Base-by-base conservation (phyloP, 1,140 invertebrate species). In the Aphelenchoides avenae region DNA sequence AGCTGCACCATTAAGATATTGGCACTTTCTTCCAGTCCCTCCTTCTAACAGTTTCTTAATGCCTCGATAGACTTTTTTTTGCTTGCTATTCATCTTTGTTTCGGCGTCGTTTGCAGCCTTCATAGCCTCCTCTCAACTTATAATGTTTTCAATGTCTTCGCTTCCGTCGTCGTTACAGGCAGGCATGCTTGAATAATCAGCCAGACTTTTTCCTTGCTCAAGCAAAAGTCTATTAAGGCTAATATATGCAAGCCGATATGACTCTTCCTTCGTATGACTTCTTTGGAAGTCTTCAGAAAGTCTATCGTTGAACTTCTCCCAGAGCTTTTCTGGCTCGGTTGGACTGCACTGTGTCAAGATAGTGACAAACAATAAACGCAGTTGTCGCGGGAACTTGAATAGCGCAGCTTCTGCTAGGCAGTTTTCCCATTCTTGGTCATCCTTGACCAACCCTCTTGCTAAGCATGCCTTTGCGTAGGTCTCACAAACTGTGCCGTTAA, bases 351-450 rank as follows among this genome's bases (percentile, higher is more conserved):
- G 22, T 5, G 48, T 1, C 26, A 58, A 62, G 24, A 58, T 58
- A 6, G 15, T 64, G 2, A 31, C 61, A 64, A 58, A 58, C 22
- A 58, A 31, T 30, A 31, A n/a, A 62, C 57, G 61, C 20, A 58
- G 24, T 13, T 3, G 27, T 27, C 5, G 7, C 0, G 57, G 57
- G 5, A 61, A n/a, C 52, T 58, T 61, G 52, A 15, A 58, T 20
- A 2, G 6, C 0, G 4, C 37, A 26, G 57, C 59, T 48, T 58
- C 57, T 5, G 3, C 26, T 7, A 57, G 22, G 62, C 55, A 57
- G 3, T 61, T 37, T 57, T 31, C 37, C 52, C 52, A 55, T 55
- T 55, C 52, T 1, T 55, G 47, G 57, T 55, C 52, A 31, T 55
- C 27, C 57, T 59, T 18, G 7, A 60, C 62, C 15, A 61, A n/a